Evolutionary conservation across 1,140 invertebrate genomes (phyloP), one percentile per base, ranked within the genome.

Genomic region (Ganaspis sp.): DNA sequence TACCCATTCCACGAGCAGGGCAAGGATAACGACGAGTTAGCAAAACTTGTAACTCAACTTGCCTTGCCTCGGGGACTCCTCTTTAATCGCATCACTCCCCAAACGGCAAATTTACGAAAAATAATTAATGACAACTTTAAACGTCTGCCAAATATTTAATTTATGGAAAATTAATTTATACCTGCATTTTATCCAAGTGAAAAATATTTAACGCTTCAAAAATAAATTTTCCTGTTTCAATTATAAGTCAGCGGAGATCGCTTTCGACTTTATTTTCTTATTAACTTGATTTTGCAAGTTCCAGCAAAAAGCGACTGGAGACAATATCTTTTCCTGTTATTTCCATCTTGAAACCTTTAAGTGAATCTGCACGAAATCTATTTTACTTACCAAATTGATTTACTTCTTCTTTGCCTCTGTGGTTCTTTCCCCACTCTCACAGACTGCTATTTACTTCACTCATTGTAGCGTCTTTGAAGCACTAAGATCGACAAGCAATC

Each of bases 311-410:
- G 42, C 5, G 17, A n/a, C 42, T 49, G 42, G 42, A 49, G 42
- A 49, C 42, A n/a, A 49, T 49, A 49, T 49, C 42, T 49, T 49
- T 49, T 49, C 42, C 17, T 9, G 42, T 49, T 49, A 49, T 15
- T 49, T 17, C 15, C 42, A 17, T 49, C 42, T 49, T 49, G 42
- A 2, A 34, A 34, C 42, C 17, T 49, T 4, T 17, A 49, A n/a
- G 42, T 49, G 42, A 49, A 49, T 45, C 42, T 1, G 12, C 1
- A 49, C 42, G 42, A 49, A 49, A 49, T 49, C 42, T 49, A 49
- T 49, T 49, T 49, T 49, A 49, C 42, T 49, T 49, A 49, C 42
- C n/a, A 49, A 49, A 49, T 49, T 49, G 12, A 49, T 17, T 49
- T 49, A n/a, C 42, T 15, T 49, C 42, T 49, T 15, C 4, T 45